Percentiles rank a stretch among this genome's conserved stretches.
Conservation (phyloP, 2,888 invertebrate genomes). For the Malthinus seriepunctatus region DNA sequence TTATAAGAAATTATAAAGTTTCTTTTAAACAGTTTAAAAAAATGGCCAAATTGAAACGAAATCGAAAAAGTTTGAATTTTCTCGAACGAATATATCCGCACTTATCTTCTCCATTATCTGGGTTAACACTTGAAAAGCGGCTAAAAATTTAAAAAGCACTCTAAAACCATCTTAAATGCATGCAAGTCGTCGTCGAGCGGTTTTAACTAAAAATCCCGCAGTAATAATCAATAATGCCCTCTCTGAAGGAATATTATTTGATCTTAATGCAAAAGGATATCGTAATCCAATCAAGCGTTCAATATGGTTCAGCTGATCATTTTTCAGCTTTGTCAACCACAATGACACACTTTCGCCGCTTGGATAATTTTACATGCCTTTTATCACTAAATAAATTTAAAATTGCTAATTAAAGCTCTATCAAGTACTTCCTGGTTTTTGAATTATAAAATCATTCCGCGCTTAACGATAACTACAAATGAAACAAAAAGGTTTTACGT, state of each 20-base stretch:
- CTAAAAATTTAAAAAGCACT: too few species aligned
- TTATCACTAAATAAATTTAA: slow-evolving; percentile 1
- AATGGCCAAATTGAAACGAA: too few species aligned
- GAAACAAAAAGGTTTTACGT: too few species aligned
- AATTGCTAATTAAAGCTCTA: neutral
- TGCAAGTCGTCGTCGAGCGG: slow-evolving; percentile 1
- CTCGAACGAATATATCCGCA: too few species aligned
- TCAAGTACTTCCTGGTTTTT: neutral
- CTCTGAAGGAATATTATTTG: neutral
- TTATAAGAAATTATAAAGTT: too few species aligned
- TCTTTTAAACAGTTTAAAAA: too few species aligned
- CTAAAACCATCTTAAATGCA: too few species aligned
- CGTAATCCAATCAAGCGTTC: slow-evolving; percentile 20
- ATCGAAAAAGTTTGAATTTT: too few species aligned
- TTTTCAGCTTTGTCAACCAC: slow-evolving; percentile 4
- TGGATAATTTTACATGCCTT: slow-evolving; percentile 5
- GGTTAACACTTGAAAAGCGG: too few species aligned
- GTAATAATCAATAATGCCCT: slow-evolving; percentile 3
- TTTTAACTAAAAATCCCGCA: neutral
- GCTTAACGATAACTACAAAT: too few species aligned
- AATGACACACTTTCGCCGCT: neutral
- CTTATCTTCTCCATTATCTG: too few species aligned
- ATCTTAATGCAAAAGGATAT: slow-evolving; percentile 5
- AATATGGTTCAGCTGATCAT: neutral
- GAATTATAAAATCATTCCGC: too few species aligned